Base-by-base conservation (phyloP, 92 coral and sea anemone genomes). In the Montipora capitata region DNA sequence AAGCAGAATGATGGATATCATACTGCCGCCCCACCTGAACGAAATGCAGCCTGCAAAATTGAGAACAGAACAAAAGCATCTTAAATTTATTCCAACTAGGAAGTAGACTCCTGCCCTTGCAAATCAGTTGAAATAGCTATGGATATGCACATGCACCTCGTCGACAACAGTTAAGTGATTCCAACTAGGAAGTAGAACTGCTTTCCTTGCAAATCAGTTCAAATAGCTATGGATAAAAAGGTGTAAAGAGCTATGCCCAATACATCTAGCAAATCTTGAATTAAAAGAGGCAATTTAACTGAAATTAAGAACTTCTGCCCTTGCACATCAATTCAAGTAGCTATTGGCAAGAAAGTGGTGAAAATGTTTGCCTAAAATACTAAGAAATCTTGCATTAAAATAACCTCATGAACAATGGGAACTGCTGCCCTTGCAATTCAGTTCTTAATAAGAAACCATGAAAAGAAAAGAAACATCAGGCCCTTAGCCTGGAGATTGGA, bases 171-270 rank as follows among this genome's bases (percentile, higher is more conserved):
- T 7, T 61, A 61, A 61, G 66, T 61, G 1, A 61, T 61, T 7
- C 66, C 49, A 44, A 44, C 49, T 44, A 44, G 51, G 4, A 44
- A 54, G 59, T 9, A 54, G 59, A 52, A 54, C 72, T 67, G 72
- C 72, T 67, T 45, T 45, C 72, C 72, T 68, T 35, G 72, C 72
- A 68, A 68, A 39, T 68, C 72, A 68, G 72, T 20, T 20, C 42
- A 7, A 68, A 68, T 1, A 17, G 41, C 41, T 67, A 27, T 2
- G 72, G 35, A 67, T 17, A 17, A 67, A 39, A 67, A 67, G 72
- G 42, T 10, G 44, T 4, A 67, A 27, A 27, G 15, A 20, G 72
- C 68, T 63, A 63, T 63, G 68, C 40, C 39, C 39, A 54, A 54
- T 54, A 12, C 13, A 7, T 54, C 59, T 54, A 54, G 59, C 0